phyloP scores from a whole-genome alignment of 2,888 invertebrate genomes.

The Galeruca laticollis region DNA sequence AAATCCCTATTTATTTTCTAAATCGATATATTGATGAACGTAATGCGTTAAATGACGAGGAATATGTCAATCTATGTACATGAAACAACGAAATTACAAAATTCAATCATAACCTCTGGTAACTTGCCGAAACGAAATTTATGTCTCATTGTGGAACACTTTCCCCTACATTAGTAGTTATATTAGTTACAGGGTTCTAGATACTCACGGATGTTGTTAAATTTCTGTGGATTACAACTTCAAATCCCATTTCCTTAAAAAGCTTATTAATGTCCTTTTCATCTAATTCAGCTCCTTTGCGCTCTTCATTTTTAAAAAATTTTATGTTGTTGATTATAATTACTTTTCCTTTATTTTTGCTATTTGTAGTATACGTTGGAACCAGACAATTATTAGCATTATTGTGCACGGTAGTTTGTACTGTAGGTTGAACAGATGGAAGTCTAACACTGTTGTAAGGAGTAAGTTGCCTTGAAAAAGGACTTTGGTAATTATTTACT shows the following conservation, averaged over 20 bases:
- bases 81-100: no score
- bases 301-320: slow-evolving; percentile 53
- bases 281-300: slow-evolving; percentile 74
- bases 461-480: slow-evolving; percentile 24
- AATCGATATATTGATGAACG: no score
- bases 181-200: no score
- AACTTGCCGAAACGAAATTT: no score
- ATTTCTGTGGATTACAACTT: slow-evolving; percentile 65
- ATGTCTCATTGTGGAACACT: no score
- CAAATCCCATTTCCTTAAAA: slow-evolving; percentile 74
- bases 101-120: no score
- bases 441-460: slow-evolving; percentile 10
- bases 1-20: no score
- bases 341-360: slow-evolving; percentile 56
- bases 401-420: slow-evolving; percentile 21
- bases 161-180: no score
- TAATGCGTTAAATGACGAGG: no score
- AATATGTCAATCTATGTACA: no score
- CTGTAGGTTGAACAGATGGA: not conserved
- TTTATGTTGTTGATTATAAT: slow-evolving; percentile 63
- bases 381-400: slow-evolving; percentile 32
- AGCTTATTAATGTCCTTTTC: slow-evolving; percentile 70
- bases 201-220: slow-evolving; percentile 65
- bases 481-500: slow-evolving; percentile 31
- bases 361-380: slow-evolving; percentile 57